phyloP scores from a whole-genome alignment of 2,113 vertebrate species.

The Phrynosoma blainvillii region DNA sequence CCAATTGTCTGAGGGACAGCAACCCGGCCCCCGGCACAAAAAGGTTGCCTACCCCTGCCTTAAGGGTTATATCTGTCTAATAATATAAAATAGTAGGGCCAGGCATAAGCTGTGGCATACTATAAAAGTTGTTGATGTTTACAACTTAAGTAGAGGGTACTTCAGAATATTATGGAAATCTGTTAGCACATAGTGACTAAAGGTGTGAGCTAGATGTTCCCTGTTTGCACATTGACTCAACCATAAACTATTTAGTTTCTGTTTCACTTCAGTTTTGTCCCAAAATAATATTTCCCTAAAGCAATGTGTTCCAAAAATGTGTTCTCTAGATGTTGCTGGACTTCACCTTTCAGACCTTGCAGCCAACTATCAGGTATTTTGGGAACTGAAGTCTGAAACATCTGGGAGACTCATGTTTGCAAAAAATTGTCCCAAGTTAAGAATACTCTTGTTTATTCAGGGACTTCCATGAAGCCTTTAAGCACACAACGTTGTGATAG shows the following conservation, averaged over 20 bases:
- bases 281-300: neutral
- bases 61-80: constrained; percentile 13
- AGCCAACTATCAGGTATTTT: neutral
- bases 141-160: neutral
- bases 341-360: too few relatives aligned
- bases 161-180: neutral
- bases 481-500: neutral
- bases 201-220: neutral
- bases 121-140: constrained; percentile 11
- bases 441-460: too few relatives aligned
- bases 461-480: neutral
- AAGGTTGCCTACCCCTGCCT: too few relatives aligned
- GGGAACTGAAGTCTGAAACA: neutral
- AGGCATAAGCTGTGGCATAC: neutral
- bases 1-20: too few relatives aligned
- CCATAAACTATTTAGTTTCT: neutral
- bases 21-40: too few relatives aligned
- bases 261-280: neutral
- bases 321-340: too few relatives aligned
- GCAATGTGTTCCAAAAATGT: neutral
- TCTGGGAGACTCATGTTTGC: neutral
- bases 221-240: neutral
- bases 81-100: neutral
- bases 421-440: neutral
- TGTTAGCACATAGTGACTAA: neutral